Base-by-base conservation (phyloP, 2,888 invertebrate genomes). In the Erebia epiphron region DNA sequence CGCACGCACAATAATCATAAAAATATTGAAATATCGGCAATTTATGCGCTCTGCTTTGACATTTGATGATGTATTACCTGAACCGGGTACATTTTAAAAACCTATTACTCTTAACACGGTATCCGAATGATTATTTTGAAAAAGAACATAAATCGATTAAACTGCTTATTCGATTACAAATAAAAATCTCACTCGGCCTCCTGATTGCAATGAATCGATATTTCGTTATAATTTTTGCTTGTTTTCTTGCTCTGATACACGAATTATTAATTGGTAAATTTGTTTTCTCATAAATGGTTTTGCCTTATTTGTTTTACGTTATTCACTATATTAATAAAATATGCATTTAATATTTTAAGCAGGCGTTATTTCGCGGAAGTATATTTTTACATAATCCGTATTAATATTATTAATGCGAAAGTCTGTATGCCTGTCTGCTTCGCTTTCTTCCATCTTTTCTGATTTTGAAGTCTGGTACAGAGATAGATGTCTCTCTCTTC, bases 61-160 rank as follows among this genome's bases (percentile, higher is more conserved):
- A 78, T 76, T 71, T 73, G 67, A 71, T 86, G 87, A 89, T 88
- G 78, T 77, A 90, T 87, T 79, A 78, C 79, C 77, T 70, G 76
- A 78, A 82, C 79, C 75, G 72, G 76, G 79, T 67, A 75, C 82
- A 80, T 88, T 90, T 35, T 89, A 88, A 91, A 90, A 87, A 82
- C 84, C 87, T 89, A 91, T 91, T 90, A 89, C 80, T 88, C 80
- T 82, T 74, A 83, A 88, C 86, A 88, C 81, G 86, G 79, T 70
- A 78, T 76, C 78, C 73, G 77, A 80, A 82, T 76, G 79, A 79
- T 79, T 83, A 68, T 63, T 69, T 69, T 73, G 80, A 83, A 80
- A 80, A 81, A 79, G 74, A 81, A 78, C 68, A 72, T 71, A 76
- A 79, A 80, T 68, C 68, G 60, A 67, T 68, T 77, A 83, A 80